Base-by-base conservation (phyloP, 2,797 vertebrate species). In the Smutsia gigantea region DNA sequence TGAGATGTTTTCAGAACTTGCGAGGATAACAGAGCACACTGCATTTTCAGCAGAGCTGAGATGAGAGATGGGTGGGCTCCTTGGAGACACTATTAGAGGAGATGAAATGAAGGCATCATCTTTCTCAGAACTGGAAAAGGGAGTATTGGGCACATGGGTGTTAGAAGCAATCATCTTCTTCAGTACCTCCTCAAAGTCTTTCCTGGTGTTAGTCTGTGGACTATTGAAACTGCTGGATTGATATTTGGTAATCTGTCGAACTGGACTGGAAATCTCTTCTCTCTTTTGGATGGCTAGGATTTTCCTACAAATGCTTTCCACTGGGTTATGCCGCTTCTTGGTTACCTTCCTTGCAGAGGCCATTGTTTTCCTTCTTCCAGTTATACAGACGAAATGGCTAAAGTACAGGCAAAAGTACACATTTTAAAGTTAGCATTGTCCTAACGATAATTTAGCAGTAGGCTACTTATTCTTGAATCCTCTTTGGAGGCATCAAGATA, bases 261-360 rank as follows among this genome's bases (percentile, higher is more conserved):
- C 97, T 0, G 99, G 99, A 92, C 99, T 98, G 23, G 99, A 98
- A 85, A 99, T 97, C 0, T 98, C 97, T 85, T 99, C 99, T 71
- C 99, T 98, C 98, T 98, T 99, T 95, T 98, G 99, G 63, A 99
- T 99, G 82, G 99, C 99, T 98, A 98, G 99, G 87, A 99, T 98
- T 94, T 99, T 99, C 93, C 99, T 98, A 97, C 99, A 99, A 95
- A 99, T 99, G 97, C 99, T 99, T 97, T 99, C 99, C 95, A 99
- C 99, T 0, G 99, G 99, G 95, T 99, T 99, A 98, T 99, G 99
- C 12, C 98, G 97, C 29, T 97, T 99, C 49, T 98, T 98, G 5
- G 98, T 98, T 6, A 42, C 63, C 8, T 92, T 92, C 0, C 34
- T 18, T 13, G 74, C 74, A 4, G 69, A 93, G 77, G 97, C 55